Evolutionary conservation across 2,113 vertebrate genomes (phyloP).

Genomic region (Astur gentilis): DNA sequence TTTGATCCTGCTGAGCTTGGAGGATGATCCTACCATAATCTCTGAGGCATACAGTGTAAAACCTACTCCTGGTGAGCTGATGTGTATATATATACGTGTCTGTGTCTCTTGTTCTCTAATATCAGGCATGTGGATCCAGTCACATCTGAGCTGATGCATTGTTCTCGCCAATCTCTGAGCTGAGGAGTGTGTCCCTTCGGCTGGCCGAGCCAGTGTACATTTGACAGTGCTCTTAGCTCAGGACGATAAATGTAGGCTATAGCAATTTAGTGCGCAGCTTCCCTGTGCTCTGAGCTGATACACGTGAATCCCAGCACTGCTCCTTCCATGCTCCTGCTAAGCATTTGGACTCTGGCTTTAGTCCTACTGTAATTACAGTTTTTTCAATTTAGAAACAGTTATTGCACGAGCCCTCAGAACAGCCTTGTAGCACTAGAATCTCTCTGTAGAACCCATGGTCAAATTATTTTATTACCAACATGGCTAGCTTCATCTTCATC

Average conservation of each 20-base stretch:
- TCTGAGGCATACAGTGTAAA: constrained; percentile 14
- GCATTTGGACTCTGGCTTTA: background rate
- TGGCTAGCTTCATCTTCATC: background rate
- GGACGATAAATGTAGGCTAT: background rate
- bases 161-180: background rate
- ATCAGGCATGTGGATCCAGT: background rate
- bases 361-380: constrained; percentile 42
- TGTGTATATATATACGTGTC: background rate
- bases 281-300: background rate
- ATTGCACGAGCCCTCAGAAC: background rate
- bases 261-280: background rate
- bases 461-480: constrained; percentile 29
- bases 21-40: constrained; percentile 49
- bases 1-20: constrained; percentile 55
- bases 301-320: background rate
- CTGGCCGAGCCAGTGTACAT: fast-evolving
- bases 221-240: background rate
- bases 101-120: background rate
- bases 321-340: background rate
- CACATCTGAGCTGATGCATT: background rate
- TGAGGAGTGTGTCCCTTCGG: background rate
- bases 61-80: background rate
- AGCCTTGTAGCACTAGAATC: background rate
- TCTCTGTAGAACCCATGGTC: background rate
- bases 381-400: background rate